A percentile compares a stretch with the other conserved stretches of the same genome.
Evolutionary conservation across 37 sponge, comb jelly and placozoan genomes (phyloP).

Genomic region (Geodia barretti): DNA sequence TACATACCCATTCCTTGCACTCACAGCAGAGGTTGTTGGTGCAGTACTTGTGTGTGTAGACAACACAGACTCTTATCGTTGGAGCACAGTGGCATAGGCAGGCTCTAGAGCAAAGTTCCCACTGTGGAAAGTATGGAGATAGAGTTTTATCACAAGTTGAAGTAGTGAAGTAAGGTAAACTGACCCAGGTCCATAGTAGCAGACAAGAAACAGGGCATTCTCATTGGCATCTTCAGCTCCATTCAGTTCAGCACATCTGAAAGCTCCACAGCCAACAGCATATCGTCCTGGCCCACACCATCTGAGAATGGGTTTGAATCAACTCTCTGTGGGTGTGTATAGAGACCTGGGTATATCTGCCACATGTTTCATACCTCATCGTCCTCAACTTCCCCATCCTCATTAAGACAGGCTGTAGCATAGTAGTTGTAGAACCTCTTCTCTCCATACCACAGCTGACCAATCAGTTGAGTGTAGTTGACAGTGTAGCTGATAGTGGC

Average conservation of each 20-base stretch:
- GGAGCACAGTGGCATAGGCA: not conserved
- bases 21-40: not conserved
- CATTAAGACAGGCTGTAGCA: not conserved
- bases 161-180: too few species aligned
- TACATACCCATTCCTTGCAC: too few species aligned
- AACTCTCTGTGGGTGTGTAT: not conserved
- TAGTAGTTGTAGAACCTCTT: conserved; percentile 4
- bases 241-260: conserved; percentile 36
- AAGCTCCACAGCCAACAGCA: conserved; percentile 58
- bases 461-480: conserved; percentile 41
- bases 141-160: too few species aligned
- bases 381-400: not conserved
- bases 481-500: conserved; percentile 34
- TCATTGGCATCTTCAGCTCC: conserved; percentile 27
- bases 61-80: not conserved
- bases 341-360: not conserved
- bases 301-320: conserved; percentile 7
- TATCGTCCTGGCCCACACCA: conserved; percentile 51
- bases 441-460: conserved; percentile 20
- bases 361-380: not conserved
- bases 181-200: conserved; percentile 69
- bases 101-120: not conserved
- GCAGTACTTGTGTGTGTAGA: not conserved
- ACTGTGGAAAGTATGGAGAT: not conserved
- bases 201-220: conserved; percentile 55